Evolutionary conservation across 2,797 vertebrate genomes (phyloP), one percentile per base, ranked within the genome.

Genomic region (Falco peregrinus): DNA sequence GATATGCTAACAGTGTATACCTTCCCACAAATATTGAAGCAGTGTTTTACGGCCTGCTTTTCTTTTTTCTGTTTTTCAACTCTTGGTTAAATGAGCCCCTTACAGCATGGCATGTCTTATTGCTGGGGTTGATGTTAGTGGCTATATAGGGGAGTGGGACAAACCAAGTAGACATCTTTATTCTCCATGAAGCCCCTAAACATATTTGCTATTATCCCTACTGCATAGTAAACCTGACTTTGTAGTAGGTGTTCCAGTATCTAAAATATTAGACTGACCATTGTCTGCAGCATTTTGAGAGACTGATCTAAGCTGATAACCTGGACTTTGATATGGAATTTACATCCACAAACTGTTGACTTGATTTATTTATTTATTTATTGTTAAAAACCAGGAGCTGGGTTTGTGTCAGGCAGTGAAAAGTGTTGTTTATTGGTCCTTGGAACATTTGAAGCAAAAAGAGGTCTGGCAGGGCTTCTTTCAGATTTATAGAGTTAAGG

Each of bases 251-350:
- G 37, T 21, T 60, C 28, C 29, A 20, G 37, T 48, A 9, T 28
- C 37, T 60, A 69, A 9, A 61, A 28, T 6, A 1, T 0, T 3
- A 15, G 47, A 6, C 31, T 11, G 61, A 21, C 15, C 14, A 14
- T n/a, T 11, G 50, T 10, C 39, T 5, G 31, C 39, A 35, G 31
- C 31, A 2, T 10, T 21, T 26, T 14, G 41, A 16, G 48, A 1
- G 10, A 8, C 33, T 8, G 2, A 17, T 53, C 18, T 7, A 1
- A 31, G 59, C 31, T 16, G 60, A 0, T 8, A 4, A 5, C 56
- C 45, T 24, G 31, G 37, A 3, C 29, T 39, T 35, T 33, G 56
- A 43, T 54, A 4, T 2, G 20, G 48, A 57, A 7, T 50, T 84
- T 7, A 4, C 47, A 54, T 43, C 59, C 64, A 41, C 54, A 56